Percentiles rank a stretch among this genome's conserved stretches.
phyloP scores from a whole-genome alignment of 2,797 vertebrate species.

The Spinibarbus caldwelli region DNA sequence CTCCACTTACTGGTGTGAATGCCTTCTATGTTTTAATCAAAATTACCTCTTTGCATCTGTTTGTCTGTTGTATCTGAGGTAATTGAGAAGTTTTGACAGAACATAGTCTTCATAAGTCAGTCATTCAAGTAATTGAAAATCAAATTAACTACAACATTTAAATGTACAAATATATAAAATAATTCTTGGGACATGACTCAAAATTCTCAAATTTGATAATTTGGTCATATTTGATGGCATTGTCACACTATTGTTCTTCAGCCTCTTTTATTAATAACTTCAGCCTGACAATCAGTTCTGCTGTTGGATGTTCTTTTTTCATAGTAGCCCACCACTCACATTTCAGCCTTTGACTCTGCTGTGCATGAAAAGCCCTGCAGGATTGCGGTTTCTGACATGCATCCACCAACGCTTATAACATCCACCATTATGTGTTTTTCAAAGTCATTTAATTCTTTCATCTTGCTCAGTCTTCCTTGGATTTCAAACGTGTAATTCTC shows the following conservation, averaged over 20 bases:
- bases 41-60: constrained; percentile 21
- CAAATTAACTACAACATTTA: background rate
- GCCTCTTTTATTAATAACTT: background rate
- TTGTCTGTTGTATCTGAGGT: background rate
- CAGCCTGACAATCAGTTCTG: background rate
- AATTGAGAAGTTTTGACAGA: background rate
- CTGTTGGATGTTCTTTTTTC: background rate
- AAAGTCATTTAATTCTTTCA: background rate
- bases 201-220: background rate
- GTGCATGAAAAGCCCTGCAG: background rate
- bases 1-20: background rate
- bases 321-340: background rate
- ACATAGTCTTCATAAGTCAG: background rate
- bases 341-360: background rate
- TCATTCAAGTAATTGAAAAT: background rate
- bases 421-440: background rate
- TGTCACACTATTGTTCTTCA: background rate
- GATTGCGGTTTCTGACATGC: background rate
- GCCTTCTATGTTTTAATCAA: constrained; percentile 36
- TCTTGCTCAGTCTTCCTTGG: background rate
- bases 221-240: background rate
- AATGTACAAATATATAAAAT: background rate
- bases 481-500: constrained; percentile 8
- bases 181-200: background rate
- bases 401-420: background rate